Conservation (phyloP, 37 sponge, comb jelly and placozoan species). For the Ianthella basta region DNA sequence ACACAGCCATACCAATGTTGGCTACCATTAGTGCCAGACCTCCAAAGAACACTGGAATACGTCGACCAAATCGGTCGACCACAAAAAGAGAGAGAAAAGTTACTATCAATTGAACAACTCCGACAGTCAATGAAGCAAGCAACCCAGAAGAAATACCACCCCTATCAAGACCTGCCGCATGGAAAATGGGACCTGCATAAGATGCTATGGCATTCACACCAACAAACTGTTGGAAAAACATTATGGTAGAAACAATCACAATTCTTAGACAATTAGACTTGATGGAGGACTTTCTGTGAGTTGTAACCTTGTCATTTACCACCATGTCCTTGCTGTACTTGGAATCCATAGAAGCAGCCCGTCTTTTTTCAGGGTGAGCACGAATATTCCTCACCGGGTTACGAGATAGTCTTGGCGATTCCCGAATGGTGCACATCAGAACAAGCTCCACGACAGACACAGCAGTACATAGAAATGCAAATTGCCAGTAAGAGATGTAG, state of each 20-base stretch:
- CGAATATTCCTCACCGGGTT: neutral
- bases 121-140: constrained; percentile 43
- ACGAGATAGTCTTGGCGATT: constrained; percentile 79
- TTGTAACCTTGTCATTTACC: too few species aligned
- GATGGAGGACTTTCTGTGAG: too few species aligned
- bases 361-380: too few species aligned
- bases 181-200: constrained; percentile 59
- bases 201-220: constrained; percentile 83
- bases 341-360: too few species aligned
- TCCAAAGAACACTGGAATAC: constrained; percentile 50
- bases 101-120: constrained; percentile 46
- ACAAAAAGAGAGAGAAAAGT: constrained; percentile 66
- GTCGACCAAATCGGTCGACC: constrained; percentile 74
- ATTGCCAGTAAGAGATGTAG: constrained; percentile 32
- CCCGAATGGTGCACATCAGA: constrained; percentile 53
- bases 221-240: constrained; percentile 80
- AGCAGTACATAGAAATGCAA: constrained; percentile 49
- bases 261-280: too few species aligned
- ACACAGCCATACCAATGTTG: constrained; percentile 39
- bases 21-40: constrained; percentile 46
- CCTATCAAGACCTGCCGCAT: constrained; percentile 8
- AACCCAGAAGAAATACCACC: neutral
- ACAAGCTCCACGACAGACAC: constrained; percentile 42
- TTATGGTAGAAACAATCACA: constrained; percentile 31
- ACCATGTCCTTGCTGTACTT: constrained; percentile 55